Evolutionary conservation across 1,140 invertebrate species (phyloP).

Genomic region (Linepithema humile): DNA sequence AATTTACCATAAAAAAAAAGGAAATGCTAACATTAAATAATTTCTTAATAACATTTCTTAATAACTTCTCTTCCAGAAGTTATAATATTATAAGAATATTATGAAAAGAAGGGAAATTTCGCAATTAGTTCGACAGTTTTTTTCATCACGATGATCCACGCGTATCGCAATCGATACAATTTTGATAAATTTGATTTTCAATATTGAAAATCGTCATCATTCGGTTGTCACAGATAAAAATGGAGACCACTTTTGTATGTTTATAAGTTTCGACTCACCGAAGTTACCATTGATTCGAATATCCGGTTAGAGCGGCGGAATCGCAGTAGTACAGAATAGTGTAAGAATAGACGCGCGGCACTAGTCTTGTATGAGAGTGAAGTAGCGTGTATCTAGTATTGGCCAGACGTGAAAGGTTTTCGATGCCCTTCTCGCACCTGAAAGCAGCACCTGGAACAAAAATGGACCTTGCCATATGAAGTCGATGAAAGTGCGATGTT

Average conservation of each 20-base stretch:
- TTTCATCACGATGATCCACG: too few species aligned
- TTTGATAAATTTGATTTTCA: neutral
- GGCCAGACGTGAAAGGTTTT: conserved; percentile 72
- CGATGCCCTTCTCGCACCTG: conserved; percentile 2
- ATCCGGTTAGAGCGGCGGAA: neutral
- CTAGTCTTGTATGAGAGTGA: conserved; percentile 38
- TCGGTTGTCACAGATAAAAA: neutral
- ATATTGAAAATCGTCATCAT: conserved; percentile 16
- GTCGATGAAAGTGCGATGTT: neutral
- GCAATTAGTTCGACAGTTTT: too few species aligned
- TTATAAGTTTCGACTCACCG: neutral
- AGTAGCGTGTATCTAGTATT: conserved; percentile 78
- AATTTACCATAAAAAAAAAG: neutral
- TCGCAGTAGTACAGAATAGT: conserved; percentile 57
- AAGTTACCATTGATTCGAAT: neutral
- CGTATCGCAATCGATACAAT: neutral
- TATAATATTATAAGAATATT: neutral
- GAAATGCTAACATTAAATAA: too few species aligned
- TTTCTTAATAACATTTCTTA: neutral
- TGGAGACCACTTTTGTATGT: neutral
- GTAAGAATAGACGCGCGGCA: conserved; percentile 64
- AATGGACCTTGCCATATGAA: neutral
- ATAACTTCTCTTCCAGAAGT: neutral
- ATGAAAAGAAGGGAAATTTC: too few species aligned
- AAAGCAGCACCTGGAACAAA: neutral